Evolutionary conservation across 1,140 invertebrate species (phyloP).

Genomic region (Pentalonia nigronervosa): DNA sequence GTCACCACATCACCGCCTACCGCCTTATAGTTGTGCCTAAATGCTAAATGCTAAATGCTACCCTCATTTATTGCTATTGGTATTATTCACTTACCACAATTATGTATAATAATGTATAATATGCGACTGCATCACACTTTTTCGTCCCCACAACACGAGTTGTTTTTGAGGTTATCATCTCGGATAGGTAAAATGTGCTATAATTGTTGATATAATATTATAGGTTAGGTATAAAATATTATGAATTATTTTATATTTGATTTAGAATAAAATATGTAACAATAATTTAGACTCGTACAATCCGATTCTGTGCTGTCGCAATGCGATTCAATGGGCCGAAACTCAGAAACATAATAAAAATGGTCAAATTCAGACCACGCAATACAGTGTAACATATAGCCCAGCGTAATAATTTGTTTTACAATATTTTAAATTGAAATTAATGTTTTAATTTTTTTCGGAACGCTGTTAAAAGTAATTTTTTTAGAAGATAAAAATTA

Average conservation of each 20-base stretch:
- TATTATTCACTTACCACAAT: neutral
- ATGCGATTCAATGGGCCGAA: neutral
- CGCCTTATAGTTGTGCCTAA: neutral
- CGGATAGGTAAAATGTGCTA: neutral
- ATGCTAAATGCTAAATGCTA: no score
- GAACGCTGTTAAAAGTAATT: neutral
- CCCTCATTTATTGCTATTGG: neutral
- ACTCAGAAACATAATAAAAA: neutral
- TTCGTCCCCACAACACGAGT: neutral
- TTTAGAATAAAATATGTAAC: neutral
- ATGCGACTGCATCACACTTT: neutral
- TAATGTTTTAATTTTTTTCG: neutral
- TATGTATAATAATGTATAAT: no score
- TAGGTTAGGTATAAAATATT: neutral
- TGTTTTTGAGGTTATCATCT: neutral
- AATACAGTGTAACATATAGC: neutral
- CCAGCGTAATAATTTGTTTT: neutral
- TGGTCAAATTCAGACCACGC: neutral
- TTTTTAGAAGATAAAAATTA: neutral
- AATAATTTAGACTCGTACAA: neutral
- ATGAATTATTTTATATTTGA: neutral
- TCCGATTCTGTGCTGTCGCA: neutral
- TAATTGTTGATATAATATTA: neutral
- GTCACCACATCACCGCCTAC: neutral
- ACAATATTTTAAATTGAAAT: neutral